Evolutionary conservation across 2,113 vertebrate species (phyloP).

Genomic region (Cercocebus atys): DNA sequence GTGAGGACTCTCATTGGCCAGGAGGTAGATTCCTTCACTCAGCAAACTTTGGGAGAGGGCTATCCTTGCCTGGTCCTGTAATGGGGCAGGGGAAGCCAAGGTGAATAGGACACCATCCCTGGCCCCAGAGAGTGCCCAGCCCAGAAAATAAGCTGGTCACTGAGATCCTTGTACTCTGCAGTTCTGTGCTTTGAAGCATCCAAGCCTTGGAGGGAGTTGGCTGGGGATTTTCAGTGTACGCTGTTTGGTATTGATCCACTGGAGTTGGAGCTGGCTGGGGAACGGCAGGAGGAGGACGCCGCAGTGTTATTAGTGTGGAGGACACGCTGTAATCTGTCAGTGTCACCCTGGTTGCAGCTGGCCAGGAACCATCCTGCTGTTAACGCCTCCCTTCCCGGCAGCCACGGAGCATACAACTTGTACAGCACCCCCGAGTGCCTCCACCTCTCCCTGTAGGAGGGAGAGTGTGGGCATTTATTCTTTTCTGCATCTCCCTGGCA

Average conservation of each 20-base stretch:
- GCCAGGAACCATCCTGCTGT: conserved; percentile 23
- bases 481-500: background rate
- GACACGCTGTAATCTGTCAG: background rate
- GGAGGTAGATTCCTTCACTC: background rate
- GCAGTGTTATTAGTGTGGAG: conserved; percentile 74
- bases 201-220: background rate
- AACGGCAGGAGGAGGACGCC: conserved; percentile 24
- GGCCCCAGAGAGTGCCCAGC: background rate
- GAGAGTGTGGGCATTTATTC: too few relatives aligned
- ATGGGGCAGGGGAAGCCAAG: background rate
- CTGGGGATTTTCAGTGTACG: background rate
- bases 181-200: background rate
- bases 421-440: rapidly evolving
- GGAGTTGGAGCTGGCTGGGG: background rate
- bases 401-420: background rate
- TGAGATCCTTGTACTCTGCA: background rate
- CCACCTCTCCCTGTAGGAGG: background rate
- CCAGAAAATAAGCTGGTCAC: background rate
- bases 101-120: background rate
- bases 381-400: conserved; percentile 55
- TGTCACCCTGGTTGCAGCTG: conserved; percentile 65
- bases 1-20: background rate
- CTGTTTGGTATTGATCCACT: conserved; percentile 27
- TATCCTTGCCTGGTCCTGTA: background rate
- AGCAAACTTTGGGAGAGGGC: background rate